Conservation (phyloP, 2,888 invertebrate species). For the Drosophila flavopinicola region DNA sequence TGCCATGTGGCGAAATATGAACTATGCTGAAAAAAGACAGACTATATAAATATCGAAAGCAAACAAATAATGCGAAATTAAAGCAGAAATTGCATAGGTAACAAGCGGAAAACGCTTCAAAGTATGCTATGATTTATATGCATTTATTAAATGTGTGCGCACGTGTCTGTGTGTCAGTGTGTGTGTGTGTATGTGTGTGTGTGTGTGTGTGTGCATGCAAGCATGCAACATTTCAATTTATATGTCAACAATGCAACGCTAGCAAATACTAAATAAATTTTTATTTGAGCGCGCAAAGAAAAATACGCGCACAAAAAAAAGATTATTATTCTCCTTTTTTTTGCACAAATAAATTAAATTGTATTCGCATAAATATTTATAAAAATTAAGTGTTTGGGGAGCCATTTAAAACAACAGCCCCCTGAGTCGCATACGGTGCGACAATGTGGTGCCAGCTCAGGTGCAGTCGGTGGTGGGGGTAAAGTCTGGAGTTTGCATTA, state of each 20-base stretch:
- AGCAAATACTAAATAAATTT: slow-evolving; percentile 65
- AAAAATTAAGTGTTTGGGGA: slow-evolving; percentile 78
- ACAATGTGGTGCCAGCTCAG: slow-evolving; percentile 19
- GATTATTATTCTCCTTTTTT: slow-evolving; percentile 20
- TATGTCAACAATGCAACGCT: slow-evolving; percentile 71
- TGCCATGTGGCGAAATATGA: slow-evolving; percentile 31
- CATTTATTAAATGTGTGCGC: slow-evolving; percentile 49
- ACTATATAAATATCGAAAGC: slow-evolving; percentile 40
- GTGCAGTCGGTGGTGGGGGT: not conserved
- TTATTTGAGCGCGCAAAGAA: slow-evolving; percentile 50
- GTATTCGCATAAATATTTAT: slow-evolving; percentile 75
- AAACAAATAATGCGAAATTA: slow-evolving; percentile 68
- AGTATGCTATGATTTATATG: slow-evolving; percentile 68
- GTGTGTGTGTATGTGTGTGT: slow-evolving; percentile 16
- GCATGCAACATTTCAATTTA: slow-evolving; percentile 72
- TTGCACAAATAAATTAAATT: slow-evolving; percentile 76
- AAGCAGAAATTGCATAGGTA: slow-evolving; percentile 71
- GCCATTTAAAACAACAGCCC: slow-evolving; percentile 52
- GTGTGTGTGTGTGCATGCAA: slow-evolving; percentile 7
- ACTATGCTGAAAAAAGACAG: slow-evolving; percentile 27
- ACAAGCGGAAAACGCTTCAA: slow-evolving; percentile 70
- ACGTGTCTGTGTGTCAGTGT: too few species aligned
- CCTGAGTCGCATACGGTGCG: slow-evolving; percentile 1
- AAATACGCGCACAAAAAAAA: slow-evolving; percentile 50
- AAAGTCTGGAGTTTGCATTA: slow-evolving; percentile 52